Conservation (phyloP, 2,797 vertebrate genomes). For the Tamandua tetradactyla region DNA sequence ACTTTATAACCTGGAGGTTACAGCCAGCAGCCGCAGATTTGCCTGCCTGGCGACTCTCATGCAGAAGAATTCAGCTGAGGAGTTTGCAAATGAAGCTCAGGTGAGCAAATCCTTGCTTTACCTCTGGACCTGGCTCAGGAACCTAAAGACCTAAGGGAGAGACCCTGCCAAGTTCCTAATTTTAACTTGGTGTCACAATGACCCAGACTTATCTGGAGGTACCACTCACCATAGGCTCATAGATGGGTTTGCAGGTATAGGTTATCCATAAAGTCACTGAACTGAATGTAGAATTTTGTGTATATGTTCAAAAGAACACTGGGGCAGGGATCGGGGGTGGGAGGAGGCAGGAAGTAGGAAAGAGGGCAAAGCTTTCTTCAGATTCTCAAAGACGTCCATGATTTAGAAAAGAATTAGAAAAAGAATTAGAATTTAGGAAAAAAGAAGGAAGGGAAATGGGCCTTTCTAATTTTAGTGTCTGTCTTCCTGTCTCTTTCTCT, state of each 20-base stretch:
- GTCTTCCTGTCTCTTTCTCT: not conserved
- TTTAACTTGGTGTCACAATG: not conserved
- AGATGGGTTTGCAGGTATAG: not conserved
- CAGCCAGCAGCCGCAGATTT: slow-evolving; percentile 34
- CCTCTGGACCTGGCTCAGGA: not conserved
- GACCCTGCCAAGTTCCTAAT: not conserved
- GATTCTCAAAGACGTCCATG: not conserved
- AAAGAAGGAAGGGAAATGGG: not conserved
- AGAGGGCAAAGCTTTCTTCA: not conserved
- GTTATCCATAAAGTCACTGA: not conserved
- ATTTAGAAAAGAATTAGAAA: not conserved
- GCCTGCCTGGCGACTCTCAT: slow-evolving; percentile 53
- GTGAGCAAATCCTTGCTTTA: slow-evolving; percentile 15
- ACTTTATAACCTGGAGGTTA: slow-evolving; percentile 53
- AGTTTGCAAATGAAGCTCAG: slow-evolving; percentile 52
- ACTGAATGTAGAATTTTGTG: slow-evolving; percentile 21
- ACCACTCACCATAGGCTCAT: not conserved
- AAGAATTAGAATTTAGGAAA: not conserved
- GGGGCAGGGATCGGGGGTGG: no score
- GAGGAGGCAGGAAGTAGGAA: not conserved
- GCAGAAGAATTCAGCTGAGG: slow-evolving; percentile 63
- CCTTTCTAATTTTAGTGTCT: not conserved
- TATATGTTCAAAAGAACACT: not conserved
- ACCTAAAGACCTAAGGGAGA: not conserved
- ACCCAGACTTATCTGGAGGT: not conserved